Base-by-base conservation (phyloP, 2,888 invertebrate species). In the Napeogenes inachia region DNA sequence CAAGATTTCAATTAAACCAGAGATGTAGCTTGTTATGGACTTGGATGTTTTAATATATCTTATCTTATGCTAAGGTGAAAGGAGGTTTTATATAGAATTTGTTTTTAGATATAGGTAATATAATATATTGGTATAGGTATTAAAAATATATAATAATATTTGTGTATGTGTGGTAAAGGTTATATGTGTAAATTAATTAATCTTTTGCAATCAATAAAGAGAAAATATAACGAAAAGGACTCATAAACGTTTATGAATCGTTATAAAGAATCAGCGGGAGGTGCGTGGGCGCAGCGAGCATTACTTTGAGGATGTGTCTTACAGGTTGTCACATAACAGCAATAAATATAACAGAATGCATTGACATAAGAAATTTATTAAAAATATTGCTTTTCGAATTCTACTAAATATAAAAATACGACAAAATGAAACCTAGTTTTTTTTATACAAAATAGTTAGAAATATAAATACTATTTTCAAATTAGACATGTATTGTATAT, bases 1-100 rank as follows among this genome's bases (percentile, higher is more conserved):
- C 59, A 60, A 47, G 55, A 63, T 60, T 62, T 63, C 57, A 63
- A 63, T 63, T 63, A 63, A 63, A 60, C 6, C 30, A 21, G 54
- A 45, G 45, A 46, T 59, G 59, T 59, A 35, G 54, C 46, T 13
- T 59, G 21, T 32, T 45, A 55, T 54, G 33, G 45, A 13, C 54
- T 45, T 12, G 33, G 33, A 59, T 59, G 54, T 30, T 59, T 59
- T 54, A 59, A 46, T 59, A 54, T 59, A 45, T 47, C 21, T 57
- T 59, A 33, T 46, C 54, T 12, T 3, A 42, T 45, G 59, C 21
- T n/a, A 2, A 33, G 45, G 32, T 50, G 50, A 50, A 50, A 50
- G 50, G 21, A 13, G 13, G 21, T 50, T 12, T 50, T 10, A 30
- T 50, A 4, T 21, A 50, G 6, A 6, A 5, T 8, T 13, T 21